These are phyloP conservation scores for Antechinus stuartii DNA, from an alignment of 2,113 vertebrate species.

Conservation along the genomic window DNA sequence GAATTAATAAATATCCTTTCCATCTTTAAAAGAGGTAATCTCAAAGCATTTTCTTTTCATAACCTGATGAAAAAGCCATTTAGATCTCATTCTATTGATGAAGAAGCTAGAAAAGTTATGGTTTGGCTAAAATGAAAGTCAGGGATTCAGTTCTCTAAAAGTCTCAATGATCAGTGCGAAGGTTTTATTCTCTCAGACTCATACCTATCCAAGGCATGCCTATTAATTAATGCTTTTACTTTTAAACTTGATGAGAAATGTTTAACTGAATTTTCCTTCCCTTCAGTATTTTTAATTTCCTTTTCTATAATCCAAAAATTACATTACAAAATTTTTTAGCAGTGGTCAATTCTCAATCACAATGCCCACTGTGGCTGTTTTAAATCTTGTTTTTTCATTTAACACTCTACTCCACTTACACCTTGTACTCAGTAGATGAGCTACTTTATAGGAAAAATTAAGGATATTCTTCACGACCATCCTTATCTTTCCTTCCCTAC, in stretches of 20 bases:
- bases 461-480: not conserved
- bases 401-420: not conserved
- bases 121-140: not conserved
- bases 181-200: not conserved
- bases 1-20: conserved; percentile 35
- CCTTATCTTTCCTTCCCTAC: not conserved
- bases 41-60: conserved; percentile 31
- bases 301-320: not conserved
- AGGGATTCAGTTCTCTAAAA: not conserved
- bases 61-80: conserved; percentile 16
- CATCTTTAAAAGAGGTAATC: not conserved
- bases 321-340: not conserved
- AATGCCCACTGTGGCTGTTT: not conserved
- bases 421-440: not conserved
- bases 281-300: not conserved
- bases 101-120: not conserved
- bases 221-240: conserved; percentile 35
- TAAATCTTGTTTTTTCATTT: not conserved
- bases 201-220: conserved; percentile 9
- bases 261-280: conserved; percentile 1
- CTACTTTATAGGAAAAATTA: not conserved
- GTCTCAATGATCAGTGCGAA: not conserved
- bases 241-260: not conserved
- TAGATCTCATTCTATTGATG: not conserved
- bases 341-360: not conserved